A percentile compares a stretch with the other conserved stretches of the same genome.
Evolutionary conservation across 2,797 vertebrate genomes (phyloP).

Genomic region (Acridotheres tristis): DNA sequence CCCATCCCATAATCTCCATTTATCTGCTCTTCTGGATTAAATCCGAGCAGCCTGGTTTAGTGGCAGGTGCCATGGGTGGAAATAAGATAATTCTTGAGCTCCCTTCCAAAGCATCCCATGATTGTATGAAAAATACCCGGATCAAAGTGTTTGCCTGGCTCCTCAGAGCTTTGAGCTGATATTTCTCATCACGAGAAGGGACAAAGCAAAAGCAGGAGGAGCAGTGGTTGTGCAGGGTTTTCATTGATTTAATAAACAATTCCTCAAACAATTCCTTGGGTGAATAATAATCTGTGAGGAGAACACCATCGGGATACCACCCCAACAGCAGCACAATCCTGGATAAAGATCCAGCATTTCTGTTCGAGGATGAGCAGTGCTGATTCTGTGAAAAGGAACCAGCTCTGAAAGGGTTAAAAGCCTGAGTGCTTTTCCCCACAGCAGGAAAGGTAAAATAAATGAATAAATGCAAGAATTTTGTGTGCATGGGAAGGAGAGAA

Average conservation of each 20-base stretch:
- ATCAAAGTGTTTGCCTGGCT: not conserved
- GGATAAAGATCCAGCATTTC: too few relatives aligned
- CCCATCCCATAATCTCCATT: not conserved
- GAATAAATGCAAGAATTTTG: not conserved
- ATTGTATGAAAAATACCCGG: not conserved
- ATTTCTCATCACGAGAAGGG: not conserved
- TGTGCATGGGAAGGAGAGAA: not conserved
- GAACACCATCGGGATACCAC: accelerated
- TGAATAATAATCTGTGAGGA: not conserved
- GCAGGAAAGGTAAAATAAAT: not conserved
- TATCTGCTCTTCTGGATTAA: not conserved
- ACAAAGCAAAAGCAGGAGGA: not conserved
- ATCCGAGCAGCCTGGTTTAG: not conserved
- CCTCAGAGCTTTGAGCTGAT: not conserved
- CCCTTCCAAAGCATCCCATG: not conserved
- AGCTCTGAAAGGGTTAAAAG: not conserved
- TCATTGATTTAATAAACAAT: not conserved
- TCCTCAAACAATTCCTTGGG: not conserved
- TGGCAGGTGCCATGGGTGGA: not conserved
- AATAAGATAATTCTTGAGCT: not conserved
- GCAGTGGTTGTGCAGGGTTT: not conserved
- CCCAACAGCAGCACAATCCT: not conserved
- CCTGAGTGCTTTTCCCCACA: not conserved
- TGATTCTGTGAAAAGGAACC: not conserved
- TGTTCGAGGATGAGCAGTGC: not conserved